Base-by-base conservation (phyloP, 2,888 invertebrate genomes). In the Pheosia gnoma region DNA sequence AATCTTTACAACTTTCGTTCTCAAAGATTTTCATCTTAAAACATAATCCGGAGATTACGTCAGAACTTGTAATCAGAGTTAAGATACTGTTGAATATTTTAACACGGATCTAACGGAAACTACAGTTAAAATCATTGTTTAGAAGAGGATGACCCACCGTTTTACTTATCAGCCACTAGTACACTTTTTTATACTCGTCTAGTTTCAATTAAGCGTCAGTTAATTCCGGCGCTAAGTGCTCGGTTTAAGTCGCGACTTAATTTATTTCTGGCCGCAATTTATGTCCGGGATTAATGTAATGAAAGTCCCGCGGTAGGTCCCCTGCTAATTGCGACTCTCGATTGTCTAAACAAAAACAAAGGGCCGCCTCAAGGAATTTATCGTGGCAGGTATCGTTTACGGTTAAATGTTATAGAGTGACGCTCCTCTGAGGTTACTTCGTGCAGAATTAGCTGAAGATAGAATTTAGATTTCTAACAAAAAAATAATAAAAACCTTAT, bases 151-250 rank as follows among this genome's bases (percentile, higher is more conserved):
- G 87, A 89, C 25, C 25, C 25, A 25, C 78, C 64, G 69, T 71
- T 69, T 74, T 75, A 60, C 84, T 90, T 89, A 89, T 90, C 90
- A 84, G 82, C 78, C 72, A 80, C 79, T 80, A 71, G 74, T 67
- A 59, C 68, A 74, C 75, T 79, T 88, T 89, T 55, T 55, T 83
- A 80, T 77, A 79, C 80, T 83, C 84, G 81, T 84, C 88, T 87
- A 90, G 88, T 93, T 92, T 91, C 91, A 93, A 93, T 93, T 92
- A 91, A 87, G 75, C 82, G 81, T 83, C 84, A 81, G 88, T 90
- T 92, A 90, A 92, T 91, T 88, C 86, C 80, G 70, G 78, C 70
- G 87, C 85, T 89, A 91, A 91, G 89, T 90, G 87, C 83, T 86
- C 78, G 89, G 88, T 87, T 89, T 87, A 86, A 89, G 84, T 81